Percentiles rank a stretch among this genome's conserved stretches.
phyloP scores from a whole-genome alignment of 2,888 invertebrate species.

The Brachyptera putata region DNA sequence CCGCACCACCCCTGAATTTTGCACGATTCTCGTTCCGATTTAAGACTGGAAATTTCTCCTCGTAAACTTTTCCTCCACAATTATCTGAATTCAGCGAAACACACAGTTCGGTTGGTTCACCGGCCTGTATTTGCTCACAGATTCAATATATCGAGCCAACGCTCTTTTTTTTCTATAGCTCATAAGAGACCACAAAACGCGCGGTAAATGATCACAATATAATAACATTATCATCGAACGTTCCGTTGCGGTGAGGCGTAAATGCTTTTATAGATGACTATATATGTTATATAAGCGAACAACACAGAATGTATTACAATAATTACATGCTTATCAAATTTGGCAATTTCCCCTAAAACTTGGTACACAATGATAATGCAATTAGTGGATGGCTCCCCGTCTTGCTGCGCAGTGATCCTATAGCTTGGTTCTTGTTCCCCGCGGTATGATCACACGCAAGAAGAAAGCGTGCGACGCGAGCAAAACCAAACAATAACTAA shows the following conservation, averaged over 20 bases:
- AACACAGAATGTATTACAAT: not conserved
- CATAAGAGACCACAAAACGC: not conserved
- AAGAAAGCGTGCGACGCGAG: too few relatives aligned
- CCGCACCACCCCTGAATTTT: not conserved
- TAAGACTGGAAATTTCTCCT: not conserved
- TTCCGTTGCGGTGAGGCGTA: too few relatives aligned
- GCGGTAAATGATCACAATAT: not conserved
- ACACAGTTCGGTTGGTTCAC: not conserved
- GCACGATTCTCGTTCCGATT: not conserved
- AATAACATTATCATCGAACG: too few relatives aligned
- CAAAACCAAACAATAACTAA: too few relatives aligned
- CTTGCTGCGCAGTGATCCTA: too few relatives aligned
- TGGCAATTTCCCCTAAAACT: not conserved
- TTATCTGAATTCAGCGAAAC: slow-evolving; percentile 20
- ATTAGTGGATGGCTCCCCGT: not conserved
- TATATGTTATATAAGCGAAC: too few relatives aligned
- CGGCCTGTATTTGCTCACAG: not conserved
- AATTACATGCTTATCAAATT: not conserved
- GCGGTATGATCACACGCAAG: too few relatives aligned
- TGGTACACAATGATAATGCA: not conserved
- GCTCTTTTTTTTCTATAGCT: too few relatives aligned
- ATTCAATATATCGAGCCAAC: not conserved
- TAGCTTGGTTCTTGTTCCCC: too few relatives aligned
- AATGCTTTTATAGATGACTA: too few relatives aligned
- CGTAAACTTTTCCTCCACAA: slow-evolving; percentile 6